Evolutionary conservation across 2,797 vertebrate genomes (phyloP), one percentile per base, ranked within the genome.

Genomic region (Semaprochilodus insignis): DNA sequence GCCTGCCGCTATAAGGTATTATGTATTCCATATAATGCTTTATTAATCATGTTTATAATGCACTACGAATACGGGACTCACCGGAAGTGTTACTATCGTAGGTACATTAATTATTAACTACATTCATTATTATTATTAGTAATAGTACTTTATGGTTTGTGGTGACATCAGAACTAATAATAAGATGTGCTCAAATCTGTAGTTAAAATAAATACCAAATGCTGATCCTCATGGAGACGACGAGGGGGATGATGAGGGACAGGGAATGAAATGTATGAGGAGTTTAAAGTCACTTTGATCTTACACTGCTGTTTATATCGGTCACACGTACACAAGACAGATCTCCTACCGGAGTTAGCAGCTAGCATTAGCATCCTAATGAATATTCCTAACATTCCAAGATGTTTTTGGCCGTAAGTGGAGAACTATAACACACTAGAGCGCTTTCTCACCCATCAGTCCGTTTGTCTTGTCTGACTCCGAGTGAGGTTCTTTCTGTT

Each of bases 231-330:
- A 19, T 57, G 55, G 6, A 25, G 8, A 25, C 1, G 2, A 11
- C 25, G 6, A 25, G 27, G 11, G 40, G 31, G 55, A 74, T 36
- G 17, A 75, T 54, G 8, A 51, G 55, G 27, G 3, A 66, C 25
- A 21, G 31, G 66, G 51, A n/a, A 36, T 63, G 74, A 74, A 40
- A 40, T 40, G 40, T 40, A 8, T 40, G 40, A 48, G 78, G 51
- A 16, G 78, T 74, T 78, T 60, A 60, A 77, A 55, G 54, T 65
- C 16, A 74, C 62, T 54, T 81, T 34, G 15, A 23, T 52, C 17
- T 27, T 62, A 74, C 23, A 55, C 60, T 48, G 23, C n/a, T 31
- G 15, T 14, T 23, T 55, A 77, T 48, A 63, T 70, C 51, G n/a
- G 11, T 10, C 65, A 75, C 55, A 57, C n/a, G 55, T 74, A 3